Evolutionary conservation across 1,140 invertebrate genomes (phyloP).

Genomic region (Zaprionus camerounensis): DNA sequence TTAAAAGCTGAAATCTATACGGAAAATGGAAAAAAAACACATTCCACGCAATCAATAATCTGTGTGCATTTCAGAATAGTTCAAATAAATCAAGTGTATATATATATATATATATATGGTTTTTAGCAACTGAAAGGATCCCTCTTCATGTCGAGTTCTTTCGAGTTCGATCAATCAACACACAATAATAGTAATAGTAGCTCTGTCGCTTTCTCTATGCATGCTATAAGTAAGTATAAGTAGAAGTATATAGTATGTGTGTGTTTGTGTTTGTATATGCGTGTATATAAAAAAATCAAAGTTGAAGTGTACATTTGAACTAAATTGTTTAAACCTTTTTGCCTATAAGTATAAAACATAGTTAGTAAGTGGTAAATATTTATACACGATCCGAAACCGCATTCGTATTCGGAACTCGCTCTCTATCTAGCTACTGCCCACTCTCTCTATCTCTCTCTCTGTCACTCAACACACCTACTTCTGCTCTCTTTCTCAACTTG

Average conservation of each 20-base stretch:
- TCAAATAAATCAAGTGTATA: constrained; percentile 13
- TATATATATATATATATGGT: not conserved
- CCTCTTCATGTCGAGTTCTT: constrained; percentile 7
- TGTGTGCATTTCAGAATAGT: constrained; percentile 18
- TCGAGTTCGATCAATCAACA: constrained; percentile 15
- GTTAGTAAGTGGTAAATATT: constrained; percentile 72
- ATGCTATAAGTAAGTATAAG: constrained; percentile 26
- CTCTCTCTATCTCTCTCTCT: not conserved
- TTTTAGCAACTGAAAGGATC: not conserved
- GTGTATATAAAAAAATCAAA: constrained; percentile 53
- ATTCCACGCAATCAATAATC: not conserved
- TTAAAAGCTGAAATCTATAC: constrained; percentile 35
- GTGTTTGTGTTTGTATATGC: constrained; percentile 21
- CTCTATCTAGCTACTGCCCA: constrained; percentile 26
- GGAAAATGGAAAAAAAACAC: not conserved
- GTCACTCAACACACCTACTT: not conserved
- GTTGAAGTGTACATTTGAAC: constrained; percentile 76
- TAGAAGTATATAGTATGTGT: constrained; percentile 17
- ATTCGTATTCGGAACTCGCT: constrained; percentile 30
- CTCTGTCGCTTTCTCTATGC: constrained; percentile 17
- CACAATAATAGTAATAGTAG: constrained; percentile 23
- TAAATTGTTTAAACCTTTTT: constrained; percentile 80
- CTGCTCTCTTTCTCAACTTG: constrained; percentile 22
- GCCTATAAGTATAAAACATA: constrained; percentile 73
- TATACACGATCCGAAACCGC: constrained; percentile 56